Base-by-base conservation (phyloP, 1,140 invertebrate genomes). In the Procambarus clarkii region DNA sequence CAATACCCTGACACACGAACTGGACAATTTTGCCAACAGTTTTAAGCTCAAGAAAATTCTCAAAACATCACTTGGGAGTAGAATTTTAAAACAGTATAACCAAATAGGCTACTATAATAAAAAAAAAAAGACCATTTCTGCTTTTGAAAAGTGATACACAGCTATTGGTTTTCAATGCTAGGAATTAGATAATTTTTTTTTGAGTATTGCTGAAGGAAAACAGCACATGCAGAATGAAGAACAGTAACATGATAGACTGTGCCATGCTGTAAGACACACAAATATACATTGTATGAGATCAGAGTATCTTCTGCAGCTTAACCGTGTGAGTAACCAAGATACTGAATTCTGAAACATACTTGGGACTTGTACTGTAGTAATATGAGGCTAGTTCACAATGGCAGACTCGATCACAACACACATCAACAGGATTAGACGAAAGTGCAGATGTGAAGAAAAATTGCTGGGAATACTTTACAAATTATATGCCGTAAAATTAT, bases 201-300 rank as follows among this genome's bases (percentile, higher is more conserved):
- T 83, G 58, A 83, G 58, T 83, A 69, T 48, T 69, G 58, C 58
- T 83, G 81, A 83, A 83, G 15, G 48, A 69, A 83, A 46, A 69
- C 64, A 48, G 54, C 44, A 69, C 58, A 83, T 83, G 58, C 81
- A 83, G 34, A 69, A 21, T 34, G 34, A 83, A 69, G 45, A 46
- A n/a, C 18, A 13, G 24, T n/a, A 71, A 71, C 69, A 71, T 64
- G 9, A 13, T 69, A 69, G 34, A 64, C 60, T 64, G 4, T 64
- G 80, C 9, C 81, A 83, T 3, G 45, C 24, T 69, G 45, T 83
- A 83, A 83, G 18, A 69, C 18, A 69, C 80, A 82, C 60, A 69
- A 69, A 83, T 83, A 82, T 69, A 83, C 50, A 83, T 64, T 44
- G 76, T 78, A 78, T 74, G 85, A 86, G 85, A 86, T 86, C 85